These are phyloP conservation scores for Sipunculus nudus DNA, from an alignment of 2,888 invertebrate genomes.

Conservation along the genomic window DNA sequence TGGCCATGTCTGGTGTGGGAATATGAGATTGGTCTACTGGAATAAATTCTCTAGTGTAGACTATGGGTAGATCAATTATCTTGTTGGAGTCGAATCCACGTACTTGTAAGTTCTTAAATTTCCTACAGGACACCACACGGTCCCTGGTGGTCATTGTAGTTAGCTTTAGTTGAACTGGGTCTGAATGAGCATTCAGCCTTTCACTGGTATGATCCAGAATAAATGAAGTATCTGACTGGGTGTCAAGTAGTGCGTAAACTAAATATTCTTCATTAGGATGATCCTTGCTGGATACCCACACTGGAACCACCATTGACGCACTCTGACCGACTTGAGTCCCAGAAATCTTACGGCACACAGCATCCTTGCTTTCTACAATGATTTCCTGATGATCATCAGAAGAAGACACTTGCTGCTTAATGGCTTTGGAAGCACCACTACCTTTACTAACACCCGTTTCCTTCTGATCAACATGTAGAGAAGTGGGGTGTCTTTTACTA, in stretches of 20 bases:
- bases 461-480: constrained; percentile 22
- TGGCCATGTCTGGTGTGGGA: constrained; percentile 33
- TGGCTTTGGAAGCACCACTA: too few relatives aligned
- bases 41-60: constrained; percentile 31
- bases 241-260: constrained; percentile 41
- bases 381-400: too few relatives aligned
- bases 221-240: constrained; percentile 37
- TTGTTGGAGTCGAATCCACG: constrained; percentile 13
- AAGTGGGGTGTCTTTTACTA: constrained; percentile 34
- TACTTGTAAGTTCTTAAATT: constrained; percentile 25
- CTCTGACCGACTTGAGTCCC: neutral
- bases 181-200: constrained; percentile 15
- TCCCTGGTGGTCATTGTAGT: constrained; percentile 32
- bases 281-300: constrained; percentile 25
- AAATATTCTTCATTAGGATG: constrained; percentile 30
- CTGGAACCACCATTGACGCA: constrained; percentile 35
- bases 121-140: constrained; percentile 3
- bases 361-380: neutral
- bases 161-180: constrained; percentile 18
- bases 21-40: constrained; percentile 39
- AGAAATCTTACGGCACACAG: neutral
- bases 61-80: constrained; percentile 32
- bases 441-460: neutral
- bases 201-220: constrained; percentile 21
- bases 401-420: too few relatives aligned